A percentile compares a stretch with the other conserved stretches of the same genome.
These are phyloP conservation scores for Hypolimnas misippus DNA, from an alignment of 2,888 invertebrate species.

Conservation along the genomic window DNA sequence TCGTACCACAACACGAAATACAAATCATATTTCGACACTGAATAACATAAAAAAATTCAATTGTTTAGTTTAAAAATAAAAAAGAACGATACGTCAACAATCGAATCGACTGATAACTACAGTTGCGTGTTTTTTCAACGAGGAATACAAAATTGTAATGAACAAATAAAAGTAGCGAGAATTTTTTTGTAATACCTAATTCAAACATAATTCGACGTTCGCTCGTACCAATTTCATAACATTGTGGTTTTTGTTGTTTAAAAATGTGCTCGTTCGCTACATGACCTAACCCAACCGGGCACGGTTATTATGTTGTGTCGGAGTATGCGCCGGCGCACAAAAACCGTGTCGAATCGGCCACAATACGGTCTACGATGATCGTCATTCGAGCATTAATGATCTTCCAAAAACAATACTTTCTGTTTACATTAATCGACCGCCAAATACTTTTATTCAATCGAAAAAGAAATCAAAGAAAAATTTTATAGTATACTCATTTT, in stretches of 20 bases:
- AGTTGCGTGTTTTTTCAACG: constrained; percentile 22
- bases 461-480: neutral
- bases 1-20: neutral
- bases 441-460: neutral
- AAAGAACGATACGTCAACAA: neutral
- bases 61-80: neutral
- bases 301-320: constrained; percentile 59
- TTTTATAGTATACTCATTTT: too few species aligned
- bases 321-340: constrained; percentile 57
- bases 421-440: constrained; percentile 25
- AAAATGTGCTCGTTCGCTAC: constrained; percentile 41
- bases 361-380: constrained; percentile 56
- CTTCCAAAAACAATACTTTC: constrained; percentile 31
- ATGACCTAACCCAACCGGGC: constrained; percentile 53
- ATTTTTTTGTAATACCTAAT: constrained; percentile 19
- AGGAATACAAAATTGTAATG: constrained; percentile 25
- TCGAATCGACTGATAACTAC: constrained; percentile 10
- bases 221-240: constrained; percentile 32
- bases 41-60: neutral
- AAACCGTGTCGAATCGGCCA: constrained; percentile 74
- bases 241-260: constrained; percentile 25
- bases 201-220: constrained; percentile 34
- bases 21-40: constrained; percentile 2
- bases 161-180: constrained; percentile 29
- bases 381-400: constrained; percentile 16